Evolutionary conservation across 1,140 invertebrate genomes (phyloP).

Genomic region (Drosophila orena): DNA sequence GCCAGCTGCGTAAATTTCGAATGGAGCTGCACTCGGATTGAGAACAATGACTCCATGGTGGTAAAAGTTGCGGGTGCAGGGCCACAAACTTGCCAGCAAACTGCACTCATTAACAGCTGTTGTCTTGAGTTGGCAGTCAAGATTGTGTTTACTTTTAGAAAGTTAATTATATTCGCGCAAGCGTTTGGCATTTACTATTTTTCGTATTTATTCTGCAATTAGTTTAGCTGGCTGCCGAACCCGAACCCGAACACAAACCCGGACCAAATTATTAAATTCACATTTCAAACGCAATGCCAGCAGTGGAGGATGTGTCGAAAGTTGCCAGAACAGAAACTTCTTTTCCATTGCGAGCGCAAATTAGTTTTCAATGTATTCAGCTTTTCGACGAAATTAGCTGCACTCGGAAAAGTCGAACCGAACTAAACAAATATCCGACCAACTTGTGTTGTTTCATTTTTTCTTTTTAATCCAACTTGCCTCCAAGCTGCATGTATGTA

Average conservation of each 20-base stretch:
- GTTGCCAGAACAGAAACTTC: constrained; percentile 34
- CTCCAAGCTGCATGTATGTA: background rate
- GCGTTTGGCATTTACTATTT: constrained; percentile 30
- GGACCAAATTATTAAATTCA: constrained; percentile 41
- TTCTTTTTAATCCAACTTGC: background rate
- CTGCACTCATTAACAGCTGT: constrained; percentile 78
- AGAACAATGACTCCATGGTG: constrained; percentile 30
- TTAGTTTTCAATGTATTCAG: constrained; percentile 54
- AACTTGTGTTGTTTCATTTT: background rate
- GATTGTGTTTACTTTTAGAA: constrained; percentile 76
- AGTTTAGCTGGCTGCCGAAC: constrained; percentile 38
- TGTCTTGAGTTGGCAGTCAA: constrained; percentile 69
- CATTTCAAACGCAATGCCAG: constrained; percentile 30
- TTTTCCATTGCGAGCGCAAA: constrained; percentile 33
- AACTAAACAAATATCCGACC: background rate
- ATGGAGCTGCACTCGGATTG: constrained; percentile 19
- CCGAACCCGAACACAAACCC: background rate
- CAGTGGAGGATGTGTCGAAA: constrained; percentile 2
- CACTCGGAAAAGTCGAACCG: background rate
- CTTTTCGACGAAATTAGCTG: constrained; percentile 38
- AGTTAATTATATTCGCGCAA: constrained; percentile 74
- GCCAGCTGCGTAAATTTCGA: constrained; percentile 45
- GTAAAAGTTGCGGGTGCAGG: constrained; percentile 15
- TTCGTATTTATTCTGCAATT: constrained; percentile 65
- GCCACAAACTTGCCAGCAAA: constrained; percentile 55